Evolutionary conservation across 2,113 vertebrate species (phyloP).

Genomic region (Eublepharis macularius): DNA sequence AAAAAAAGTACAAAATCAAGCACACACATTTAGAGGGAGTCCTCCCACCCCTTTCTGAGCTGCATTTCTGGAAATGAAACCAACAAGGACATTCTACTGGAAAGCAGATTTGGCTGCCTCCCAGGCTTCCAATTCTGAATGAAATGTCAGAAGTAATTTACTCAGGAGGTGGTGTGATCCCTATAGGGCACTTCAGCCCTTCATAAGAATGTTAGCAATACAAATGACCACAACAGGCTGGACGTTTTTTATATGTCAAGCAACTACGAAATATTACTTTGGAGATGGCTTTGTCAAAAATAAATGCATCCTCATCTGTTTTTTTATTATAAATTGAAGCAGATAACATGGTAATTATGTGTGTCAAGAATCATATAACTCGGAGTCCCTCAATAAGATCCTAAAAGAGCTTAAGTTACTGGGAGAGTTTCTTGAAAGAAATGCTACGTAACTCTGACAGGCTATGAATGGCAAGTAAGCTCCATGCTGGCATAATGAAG

Average conservation of each 20-base stretch:
- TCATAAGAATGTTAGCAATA: slow-evolving; percentile 27
- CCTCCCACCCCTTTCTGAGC: slow-evolving; percentile 1
- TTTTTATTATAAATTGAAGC: slow-evolving; percentile 52
- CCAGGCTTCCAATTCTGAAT: slow-evolving; percentile 30
- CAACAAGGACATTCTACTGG: slow-evolving; percentile 31
- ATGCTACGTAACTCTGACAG: slow-evolving; percentile 1
- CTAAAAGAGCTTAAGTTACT: neutral
- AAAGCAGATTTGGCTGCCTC: slow-evolving; percentile 17
- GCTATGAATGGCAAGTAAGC: neutral
- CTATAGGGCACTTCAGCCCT: slow-evolving; percentile 22
- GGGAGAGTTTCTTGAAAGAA: slow-evolving; percentile 18
- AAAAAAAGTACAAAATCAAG: slow-evolving; percentile 5
- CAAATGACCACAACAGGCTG: neutral
- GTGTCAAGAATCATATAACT: slow-evolving; percentile 52
- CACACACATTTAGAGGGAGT: neutral
- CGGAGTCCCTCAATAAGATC: slow-evolving; percentile 39
- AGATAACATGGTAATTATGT: slow-evolving; percentile 43
- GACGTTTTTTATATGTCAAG: slow-evolving; percentile 30
- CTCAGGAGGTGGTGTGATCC: slow-evolving; percentile 31
- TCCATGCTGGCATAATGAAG: neutral
- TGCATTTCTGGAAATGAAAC: slow-evolving; percentile 32
- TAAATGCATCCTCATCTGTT: slow-evolving; percentile 31
- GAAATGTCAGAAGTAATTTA: slow-evolving; percentile 47
- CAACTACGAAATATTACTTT: slow-evolving; percentile 41
- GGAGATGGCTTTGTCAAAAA: slow-evolving; percentile 34